These are phyloP conservation scores for Malacoraja senta DNA, from an alignment of 2,797 vertebrate species.

Conservation along the genomic window DNA sequence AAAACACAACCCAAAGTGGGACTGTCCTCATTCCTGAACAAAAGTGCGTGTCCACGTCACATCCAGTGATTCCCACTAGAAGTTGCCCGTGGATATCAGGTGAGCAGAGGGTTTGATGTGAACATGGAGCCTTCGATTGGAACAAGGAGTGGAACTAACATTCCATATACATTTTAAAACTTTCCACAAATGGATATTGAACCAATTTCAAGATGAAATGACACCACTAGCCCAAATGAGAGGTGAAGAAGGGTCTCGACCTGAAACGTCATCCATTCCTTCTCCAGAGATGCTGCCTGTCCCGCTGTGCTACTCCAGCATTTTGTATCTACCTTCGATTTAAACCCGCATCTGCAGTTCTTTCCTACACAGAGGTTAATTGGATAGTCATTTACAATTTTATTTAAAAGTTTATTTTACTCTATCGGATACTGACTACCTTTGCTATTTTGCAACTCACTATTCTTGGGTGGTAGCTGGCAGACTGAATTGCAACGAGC, in stretches of 20 bases:
- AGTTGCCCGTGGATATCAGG: not conserved
- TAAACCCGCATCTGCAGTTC: too few species aligned
- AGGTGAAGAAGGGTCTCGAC: too few species aligned
- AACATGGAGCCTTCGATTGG: not conserved
- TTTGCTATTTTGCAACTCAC: not conserved
- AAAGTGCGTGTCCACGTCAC: not conserved
- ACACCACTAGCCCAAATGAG: not conserved
- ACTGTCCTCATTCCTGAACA: not conserved
- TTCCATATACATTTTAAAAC: not conserved
- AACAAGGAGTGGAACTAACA: not conserved
- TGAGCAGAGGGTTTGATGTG: not conserved
- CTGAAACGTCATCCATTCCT: too few species aligned
- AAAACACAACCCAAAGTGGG: not conserved
- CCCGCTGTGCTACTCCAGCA: too few species aligned
- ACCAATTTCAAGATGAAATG: not conserved
- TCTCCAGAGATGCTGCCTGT: too few species aligned
- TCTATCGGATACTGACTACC: not conserved
- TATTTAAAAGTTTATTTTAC: not conserved
- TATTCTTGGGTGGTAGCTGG: not conserved
- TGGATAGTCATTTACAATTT: constrained; percentile 4
- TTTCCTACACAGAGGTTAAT: not conserved
- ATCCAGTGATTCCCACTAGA: not conserved
- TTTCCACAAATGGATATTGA: not conserved
- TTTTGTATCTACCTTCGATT: too few species aligned
- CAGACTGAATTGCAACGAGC: not conserved